phyloP scores from a whole-genome alignment of 2,888 invertebrate genomes.

The Belgica antarctica region DNA sequence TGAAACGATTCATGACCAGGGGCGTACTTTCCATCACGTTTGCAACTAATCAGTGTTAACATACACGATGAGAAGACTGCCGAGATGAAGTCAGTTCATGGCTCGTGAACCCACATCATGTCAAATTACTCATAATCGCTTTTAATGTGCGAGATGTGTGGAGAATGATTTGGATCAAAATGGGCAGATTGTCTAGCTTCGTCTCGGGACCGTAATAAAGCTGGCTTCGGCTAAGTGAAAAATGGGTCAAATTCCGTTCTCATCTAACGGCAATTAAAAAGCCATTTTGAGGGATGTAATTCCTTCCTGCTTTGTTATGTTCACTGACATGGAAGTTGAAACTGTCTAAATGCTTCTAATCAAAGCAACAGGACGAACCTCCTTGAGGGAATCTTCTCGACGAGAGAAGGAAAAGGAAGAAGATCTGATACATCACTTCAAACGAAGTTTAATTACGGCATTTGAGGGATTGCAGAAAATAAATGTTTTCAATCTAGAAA shows the following conservation, averaged over 20 bases:
- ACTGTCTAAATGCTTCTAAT: not conserved
- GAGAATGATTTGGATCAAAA: not conserved
- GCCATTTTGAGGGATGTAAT: not conserved
- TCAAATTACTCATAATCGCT: conserved; percentile 10
- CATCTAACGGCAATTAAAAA: not conserved
- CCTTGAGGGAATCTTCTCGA: not conserved
- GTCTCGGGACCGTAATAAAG: not conserved
- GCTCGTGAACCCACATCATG: conserved; percentile 3
- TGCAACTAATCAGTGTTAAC: not conserved
- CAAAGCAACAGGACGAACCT: not conserved
- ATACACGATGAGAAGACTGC: not conserved
- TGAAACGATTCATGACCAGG: not conserved
- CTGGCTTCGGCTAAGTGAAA: not conserved
- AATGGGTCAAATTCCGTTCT: not conserved
- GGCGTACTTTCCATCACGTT: not conserved
- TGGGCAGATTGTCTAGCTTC: not conserved
- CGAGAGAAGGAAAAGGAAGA: not conserved
- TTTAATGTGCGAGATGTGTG: not conserved
- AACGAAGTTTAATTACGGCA: no score
- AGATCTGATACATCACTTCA: not conserved
- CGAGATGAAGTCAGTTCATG: not conserved
- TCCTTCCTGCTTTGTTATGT: not conserved
- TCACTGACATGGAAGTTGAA: not conserved
- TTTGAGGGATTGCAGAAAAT: no score
- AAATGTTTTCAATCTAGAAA: not conserved